phyloP scores from a whole-genome alignment of 2,113 vertebrate genomes.

The Ifrita kowaldi region DNA sequence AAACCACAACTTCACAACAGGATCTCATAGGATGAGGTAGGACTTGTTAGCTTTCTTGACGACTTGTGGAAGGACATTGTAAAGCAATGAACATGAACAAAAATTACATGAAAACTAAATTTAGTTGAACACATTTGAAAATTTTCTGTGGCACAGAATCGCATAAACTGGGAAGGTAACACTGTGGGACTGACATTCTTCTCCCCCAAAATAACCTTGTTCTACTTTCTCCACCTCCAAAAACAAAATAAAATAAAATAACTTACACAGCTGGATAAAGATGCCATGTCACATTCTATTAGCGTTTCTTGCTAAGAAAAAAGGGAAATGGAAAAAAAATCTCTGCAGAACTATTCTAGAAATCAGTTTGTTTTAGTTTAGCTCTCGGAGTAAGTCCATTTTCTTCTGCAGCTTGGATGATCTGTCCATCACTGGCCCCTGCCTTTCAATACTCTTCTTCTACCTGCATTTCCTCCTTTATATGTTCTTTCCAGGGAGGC shows the following conservation, averaged over 20 bases:
- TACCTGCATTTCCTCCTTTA: neutral
- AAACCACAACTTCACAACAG: neutral
- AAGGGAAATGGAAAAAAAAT: neutral
- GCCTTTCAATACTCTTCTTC: neutral
- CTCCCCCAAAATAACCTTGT: neutral
- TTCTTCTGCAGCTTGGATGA: slow-evolving; percentile 34
- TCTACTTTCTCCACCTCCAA: neutral
- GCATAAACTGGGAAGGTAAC: slow-evolving; percentile 43
- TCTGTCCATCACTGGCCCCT: neutral
- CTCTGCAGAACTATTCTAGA: neutral
- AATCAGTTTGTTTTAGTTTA: neutral
- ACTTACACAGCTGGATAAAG: neutral
- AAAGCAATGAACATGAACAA: neutral
- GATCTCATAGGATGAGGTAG: neutral
- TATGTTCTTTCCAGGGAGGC: neutral
- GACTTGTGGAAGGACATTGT: neutral
- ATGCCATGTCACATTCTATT: neutral
- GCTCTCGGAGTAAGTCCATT: slow-evolving; percentile 65
- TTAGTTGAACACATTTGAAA: neutral
- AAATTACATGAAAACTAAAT: neutral
- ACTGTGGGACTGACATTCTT: slow-evolving; percentile 28
- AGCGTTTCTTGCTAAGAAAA: neutral
- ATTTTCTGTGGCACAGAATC: slow-evolving; percentile 47
- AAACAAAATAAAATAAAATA: neutral
- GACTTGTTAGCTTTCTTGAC: neutral